A percentile compares a stretch with the other conserved stretches of the same genome.
Evolutionary conservation across 2,888 invertebrate genomes (phyloP).

Genomic region (Apeira syringaria): DNA sequence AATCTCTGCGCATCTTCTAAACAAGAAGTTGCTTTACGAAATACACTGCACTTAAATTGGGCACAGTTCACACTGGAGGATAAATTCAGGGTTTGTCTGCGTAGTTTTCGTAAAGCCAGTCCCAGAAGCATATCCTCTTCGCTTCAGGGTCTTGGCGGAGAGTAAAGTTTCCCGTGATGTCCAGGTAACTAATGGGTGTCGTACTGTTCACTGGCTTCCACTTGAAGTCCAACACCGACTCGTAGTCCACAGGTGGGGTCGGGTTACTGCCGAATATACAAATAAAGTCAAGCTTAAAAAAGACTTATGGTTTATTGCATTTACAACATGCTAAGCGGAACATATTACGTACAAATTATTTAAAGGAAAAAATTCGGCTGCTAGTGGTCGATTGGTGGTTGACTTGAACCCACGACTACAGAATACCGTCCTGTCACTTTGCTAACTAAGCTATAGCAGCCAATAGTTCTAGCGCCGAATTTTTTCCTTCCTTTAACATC

Average conservation of each 20-base stretch:
- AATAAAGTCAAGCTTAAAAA: too few relatives aligned
- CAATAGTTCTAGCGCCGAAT: too few relatives aligned
- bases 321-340: too few relatives aligned
- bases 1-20: slow-evolving; percentile 1
- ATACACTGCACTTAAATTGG: slow-evolving; percentile 15
- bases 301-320: too few relatives aligned
- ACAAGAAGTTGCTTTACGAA: neutral
- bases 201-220: slow-evolving; percentile 79
- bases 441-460: too few relatives aligned
- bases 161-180: slow-evolving; percentile 80
- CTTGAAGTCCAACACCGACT: slow-evolving; percentile 71
- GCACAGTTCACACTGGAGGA: slow-evolving; percentile 3
- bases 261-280: slow-evolving; percentile 64
- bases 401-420: too few relatives aligned
- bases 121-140: slow-evolving; percentile 83
- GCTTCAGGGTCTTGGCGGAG: slow-evolving; percentile 77
- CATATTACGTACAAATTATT: too few relatives aligned
- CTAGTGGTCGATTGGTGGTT: too few relatives aligned
- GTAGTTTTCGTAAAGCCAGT: slow-evolving; percentile 71
- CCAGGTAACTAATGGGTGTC: slow-evolving; percentile 68
- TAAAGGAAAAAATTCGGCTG: too few relatives aligned
- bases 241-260: slow-evolving; percentile 78
- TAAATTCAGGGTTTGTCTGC: slow-evolving; percentile 36
- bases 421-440: too few relatives aligned
- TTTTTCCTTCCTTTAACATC: too few relatives aligned